Percentiles rank a stretch among this genome's conserved stretches.
Evolutionary conservation across 2,113 vertebrate genomes (phyloP).

Genomic region (Heliornis fulica): DNA sequence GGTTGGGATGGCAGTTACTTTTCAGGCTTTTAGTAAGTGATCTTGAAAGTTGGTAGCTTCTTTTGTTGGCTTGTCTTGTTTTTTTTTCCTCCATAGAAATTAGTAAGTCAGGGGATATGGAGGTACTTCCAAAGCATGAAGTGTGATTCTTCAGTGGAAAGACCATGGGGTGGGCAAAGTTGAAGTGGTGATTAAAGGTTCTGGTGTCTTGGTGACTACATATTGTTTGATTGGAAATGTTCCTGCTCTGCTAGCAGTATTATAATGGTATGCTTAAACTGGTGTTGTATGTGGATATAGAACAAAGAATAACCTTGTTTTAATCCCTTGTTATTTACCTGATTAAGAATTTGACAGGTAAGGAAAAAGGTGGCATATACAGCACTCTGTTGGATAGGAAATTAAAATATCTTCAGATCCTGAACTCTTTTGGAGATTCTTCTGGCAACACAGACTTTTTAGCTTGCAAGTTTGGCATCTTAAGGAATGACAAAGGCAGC

Average conservation of each 20-base stretch:
- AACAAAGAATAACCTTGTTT: background rate
- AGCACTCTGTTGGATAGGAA: background rate
- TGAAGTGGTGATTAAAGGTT: background rate
- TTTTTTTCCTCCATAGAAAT: background rate
- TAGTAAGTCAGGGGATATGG: background rate
- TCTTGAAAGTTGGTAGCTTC: background rate
- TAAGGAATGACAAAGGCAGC: background rate
- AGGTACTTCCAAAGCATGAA: background rate
- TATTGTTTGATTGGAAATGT: background rate
- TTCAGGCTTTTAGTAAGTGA: background rate
- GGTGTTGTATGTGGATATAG: background rate
- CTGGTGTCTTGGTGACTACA: background rate
- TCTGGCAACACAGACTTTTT: background rate
- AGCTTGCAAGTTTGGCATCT: background rate
- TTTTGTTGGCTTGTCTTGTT: background rate
- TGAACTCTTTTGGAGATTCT: background rate
- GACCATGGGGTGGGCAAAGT: fast-evolving
- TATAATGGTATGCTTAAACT: background rate
- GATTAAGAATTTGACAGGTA: background rate
- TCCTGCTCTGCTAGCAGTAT: background rate
- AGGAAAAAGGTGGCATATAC: background rate
- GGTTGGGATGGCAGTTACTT: background rate
- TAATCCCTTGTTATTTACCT: background rate
- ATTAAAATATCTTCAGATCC: background rate
- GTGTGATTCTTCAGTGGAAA: background rate